phyloP scores from a whole-genome alignment of 1,140 invertebrate species.

The Homalodisca vitripennis region DNA sequence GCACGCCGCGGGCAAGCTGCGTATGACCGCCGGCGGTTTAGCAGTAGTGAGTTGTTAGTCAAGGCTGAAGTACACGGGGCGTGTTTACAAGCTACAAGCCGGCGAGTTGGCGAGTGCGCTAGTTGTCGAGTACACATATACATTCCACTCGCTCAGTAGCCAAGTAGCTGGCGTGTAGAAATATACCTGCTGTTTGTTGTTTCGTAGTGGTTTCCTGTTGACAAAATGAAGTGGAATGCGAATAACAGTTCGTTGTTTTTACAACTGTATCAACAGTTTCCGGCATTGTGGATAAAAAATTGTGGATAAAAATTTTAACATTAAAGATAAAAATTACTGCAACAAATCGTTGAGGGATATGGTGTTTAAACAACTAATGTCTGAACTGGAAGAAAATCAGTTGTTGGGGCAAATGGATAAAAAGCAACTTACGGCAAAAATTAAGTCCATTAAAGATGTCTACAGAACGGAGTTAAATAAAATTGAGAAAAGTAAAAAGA shows the following conservation, averaged over 20 bases:
- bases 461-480: neutral
- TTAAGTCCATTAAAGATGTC: neutral
- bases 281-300: neutral
- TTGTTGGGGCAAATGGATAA: neutral
- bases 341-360: neutral
- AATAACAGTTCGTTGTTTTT: neutral
- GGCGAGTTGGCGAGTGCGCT: conserved; percentile 27
- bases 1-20: no score
- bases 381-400: neutral
- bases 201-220: neutral
- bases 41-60: neutral
- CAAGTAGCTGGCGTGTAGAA: conserved; percentile 23
- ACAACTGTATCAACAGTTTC: neutral
- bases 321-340: neutral
- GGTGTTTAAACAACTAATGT: neutral
- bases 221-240: neutral
- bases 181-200: neutral
- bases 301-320: no score
- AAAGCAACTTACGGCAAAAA: neutral
- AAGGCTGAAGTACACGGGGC: neutral
- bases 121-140: conserved; percentile 24
- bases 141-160: conserved; percentile 17
- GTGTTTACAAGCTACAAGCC: conserved; percentile 6
- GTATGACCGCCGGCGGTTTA: no score
- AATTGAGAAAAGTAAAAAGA: conserved; percentile 11